These are phyloP conservation scores for Diadumene lineata DNA, from an alignment of 92 coral and sea anemone species.

Conservation along the genomic window DNA sequence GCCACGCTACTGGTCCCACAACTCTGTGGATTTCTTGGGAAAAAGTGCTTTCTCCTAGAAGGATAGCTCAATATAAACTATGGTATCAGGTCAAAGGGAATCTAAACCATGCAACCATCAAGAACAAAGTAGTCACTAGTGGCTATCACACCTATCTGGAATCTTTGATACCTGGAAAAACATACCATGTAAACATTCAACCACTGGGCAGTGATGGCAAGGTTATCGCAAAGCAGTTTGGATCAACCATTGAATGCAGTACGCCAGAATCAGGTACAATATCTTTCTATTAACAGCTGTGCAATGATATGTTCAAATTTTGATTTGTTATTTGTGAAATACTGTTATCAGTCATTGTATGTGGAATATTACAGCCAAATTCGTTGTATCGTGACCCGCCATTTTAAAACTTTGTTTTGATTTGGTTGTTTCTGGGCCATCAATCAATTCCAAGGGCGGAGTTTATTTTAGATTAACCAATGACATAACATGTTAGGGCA, in stretches of 20 bases:
- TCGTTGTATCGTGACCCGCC: too few relatives aligned
- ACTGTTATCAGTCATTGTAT: too few relatives aligned
- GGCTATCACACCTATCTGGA: slow-evolving; percentile 19
- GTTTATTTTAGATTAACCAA: too few relatives aligned
- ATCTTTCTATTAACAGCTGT: too few relatives aligned
- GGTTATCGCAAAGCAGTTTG: slow-evolving; percentile 4
- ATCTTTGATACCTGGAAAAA: slow-evolving; percentile 47
- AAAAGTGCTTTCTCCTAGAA: slow-evolving; percentile 21
- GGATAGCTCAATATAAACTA: slow-evolving; percentile 49
- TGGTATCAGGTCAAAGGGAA: slow-evolving; percentile 42
- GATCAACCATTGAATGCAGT: slow-evolving; percentile 22
- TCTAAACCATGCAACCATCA: slow-evolving; percentile 26
- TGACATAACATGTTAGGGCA: too few relatives aligned
- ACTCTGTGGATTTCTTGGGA: slow-evolving; percentile 68
- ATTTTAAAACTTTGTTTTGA: too few relatives aligned
- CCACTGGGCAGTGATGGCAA: slow-evolving; percentile 14
- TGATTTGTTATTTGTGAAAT: neutral
- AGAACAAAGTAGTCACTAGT: slow-evolving; percentile 3
- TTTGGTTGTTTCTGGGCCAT: too few relatives aligned
- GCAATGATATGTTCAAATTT: neutral
- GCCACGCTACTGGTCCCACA: slow-evolving; percentile 48
- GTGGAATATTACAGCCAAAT: too few relatives aligned
- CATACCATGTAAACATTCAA: slow-evolving; percentile 41
- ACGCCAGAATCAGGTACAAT: slow-evolving; percentile 64
- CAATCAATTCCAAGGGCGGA: too few relatives aligned